Evolutionary conservation across 1,140 invertebrate species (phyloP).

Genomic region (Rhagoletis zephyria): DNA sequence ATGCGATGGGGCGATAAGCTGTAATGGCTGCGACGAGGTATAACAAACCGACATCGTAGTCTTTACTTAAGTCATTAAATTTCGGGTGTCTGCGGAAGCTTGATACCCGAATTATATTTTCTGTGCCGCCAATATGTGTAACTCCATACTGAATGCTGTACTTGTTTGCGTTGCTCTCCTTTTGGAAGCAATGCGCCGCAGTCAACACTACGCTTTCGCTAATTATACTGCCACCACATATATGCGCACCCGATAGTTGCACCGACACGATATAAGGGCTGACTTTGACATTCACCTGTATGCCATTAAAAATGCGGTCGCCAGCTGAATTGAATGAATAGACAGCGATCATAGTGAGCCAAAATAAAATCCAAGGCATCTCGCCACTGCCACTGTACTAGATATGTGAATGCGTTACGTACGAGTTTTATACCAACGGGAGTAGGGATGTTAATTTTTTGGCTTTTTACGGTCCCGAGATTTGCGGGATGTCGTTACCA

Average conservation of each 20-base stretch:
- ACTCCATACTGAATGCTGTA: conserved; percentile 1
- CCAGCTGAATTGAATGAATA: not conserved
- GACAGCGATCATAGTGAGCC: not conserved
- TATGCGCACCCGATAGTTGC: not conserved
- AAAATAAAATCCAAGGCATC: not conserved
- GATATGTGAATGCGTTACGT: not conserved
- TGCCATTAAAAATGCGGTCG: not conserved
- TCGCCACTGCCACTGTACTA: not conserved
- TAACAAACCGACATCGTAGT: not conserved
- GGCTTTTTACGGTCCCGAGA: too few relatives aligned
- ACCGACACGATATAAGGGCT: not conserved
- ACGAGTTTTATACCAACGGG: not conserved
- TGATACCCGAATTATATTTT: not conserved
- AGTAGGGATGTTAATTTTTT: not conserved
- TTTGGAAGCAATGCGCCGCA: not conserved
- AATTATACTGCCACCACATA: conserved; percentile 17
- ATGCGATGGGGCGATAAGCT: not conserved
- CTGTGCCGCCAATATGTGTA: not conserved
- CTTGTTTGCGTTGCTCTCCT: not conserved
- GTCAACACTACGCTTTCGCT: not conserved
- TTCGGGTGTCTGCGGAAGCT: not conserved
- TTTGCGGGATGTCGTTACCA: too few relatives aligned
- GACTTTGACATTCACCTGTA: not conserved
- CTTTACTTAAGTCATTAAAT: not conserved
- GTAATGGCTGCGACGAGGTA: not conserved